Conservation (phyloP, 2,888 invertebrate species). For the Caenorhabditis uteleia region DNA sequence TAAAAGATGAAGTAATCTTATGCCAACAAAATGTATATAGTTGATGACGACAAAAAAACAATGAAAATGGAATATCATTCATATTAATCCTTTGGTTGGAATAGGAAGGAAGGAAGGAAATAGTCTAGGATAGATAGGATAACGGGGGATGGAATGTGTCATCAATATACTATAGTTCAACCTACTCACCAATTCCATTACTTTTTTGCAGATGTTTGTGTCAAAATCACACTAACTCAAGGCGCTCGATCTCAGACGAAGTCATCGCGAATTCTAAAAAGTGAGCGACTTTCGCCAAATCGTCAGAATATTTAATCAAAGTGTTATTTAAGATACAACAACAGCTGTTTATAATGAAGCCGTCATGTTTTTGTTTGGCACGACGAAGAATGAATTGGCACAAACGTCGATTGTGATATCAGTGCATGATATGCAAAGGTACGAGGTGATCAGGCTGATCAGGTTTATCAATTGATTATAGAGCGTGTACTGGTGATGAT, state of each 20-base stretch:
- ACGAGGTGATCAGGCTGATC: background rate
- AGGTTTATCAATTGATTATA: slow-evolving; percentile 15
- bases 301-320: background rate
- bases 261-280: slow-evolving; percentile 66
- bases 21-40: too few species aligned
- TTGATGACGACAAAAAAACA: too few species aligned
- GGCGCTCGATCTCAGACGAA: slow-evolving; percentile 65
- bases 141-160: background rate
- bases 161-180: background rate
- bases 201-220: slow-evolving; percentile 70
- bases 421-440: slow-evolving; percentile 67
- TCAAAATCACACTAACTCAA: slow-evolving; percentile 70
- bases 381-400: slow-evolving; percentile 69
- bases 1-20: too few species aligned
- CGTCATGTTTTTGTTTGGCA: slow-evolving; percentile 69
- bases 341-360: slow-evolving; percentile 65
- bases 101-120: too few species aligned
- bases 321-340: slow-evolving; percentile 35
- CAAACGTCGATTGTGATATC: slow-evolving; percentile 70
- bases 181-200: background rate
- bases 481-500: slow-evolving; percentile 70
- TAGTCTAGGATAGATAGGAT: too few species aligned
- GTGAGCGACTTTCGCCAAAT: slow-evolving; percentile 5
- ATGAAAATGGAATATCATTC: too few species aligned
- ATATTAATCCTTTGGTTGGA: too few species aligned